Conservation (phyloP, 2,113 vertebrate genomes). For the Petroica traversi region DNA sequence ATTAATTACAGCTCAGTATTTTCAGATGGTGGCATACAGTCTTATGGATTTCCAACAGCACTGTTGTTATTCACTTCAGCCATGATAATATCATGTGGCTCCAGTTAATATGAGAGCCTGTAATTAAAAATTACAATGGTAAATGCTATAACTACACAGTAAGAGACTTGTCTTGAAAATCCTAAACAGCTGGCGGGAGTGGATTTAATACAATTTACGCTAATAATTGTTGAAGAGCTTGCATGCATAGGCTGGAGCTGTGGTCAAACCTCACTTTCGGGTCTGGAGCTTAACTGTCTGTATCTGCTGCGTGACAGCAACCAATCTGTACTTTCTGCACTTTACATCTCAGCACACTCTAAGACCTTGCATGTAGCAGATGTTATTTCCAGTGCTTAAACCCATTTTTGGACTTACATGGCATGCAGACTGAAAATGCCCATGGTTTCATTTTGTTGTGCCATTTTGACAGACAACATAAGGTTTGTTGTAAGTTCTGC, state of each 20-base stretch:
- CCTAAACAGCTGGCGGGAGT: slow-evolving; percentile 19
- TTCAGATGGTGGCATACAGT: not conserved
- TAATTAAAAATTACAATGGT: slow-evolving; percentile 58
- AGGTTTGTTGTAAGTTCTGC: not conserved
- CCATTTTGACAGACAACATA: not conserved
- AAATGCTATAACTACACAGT: slow-evolving; percentile 41
- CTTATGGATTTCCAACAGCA: not conserved
- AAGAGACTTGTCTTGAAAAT: slow-evolving; percentile 49
- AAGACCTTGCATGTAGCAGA: not conserved
- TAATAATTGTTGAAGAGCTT: slow-evolving; percentile 38
- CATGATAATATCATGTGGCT: slow-evolving; percentile 33
- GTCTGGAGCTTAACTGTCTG: not conserved
- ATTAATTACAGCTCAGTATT: not conserved
- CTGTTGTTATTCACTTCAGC: not conserved
- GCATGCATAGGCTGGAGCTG: not conserved
- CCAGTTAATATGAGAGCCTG: slow-evolving; percentile 25
- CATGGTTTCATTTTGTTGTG: not conserved
- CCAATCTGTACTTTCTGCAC: not conserved
- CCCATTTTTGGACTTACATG: not conserved
- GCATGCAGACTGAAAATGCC: not conserved
- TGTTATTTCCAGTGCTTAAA: slow-evolving; percentile 13
- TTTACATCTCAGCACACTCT: not conserved
- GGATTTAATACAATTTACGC: slow-evolving; percentile 28
- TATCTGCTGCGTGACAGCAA: slow-evolving; percentile 26
- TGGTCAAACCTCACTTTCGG: slow-evolving; percentile 51